phyloP scores from a whole-genome alignment of 2,113 vertebrate genomes.

The Sinocyclocheilus rhinocerous region DNA sequence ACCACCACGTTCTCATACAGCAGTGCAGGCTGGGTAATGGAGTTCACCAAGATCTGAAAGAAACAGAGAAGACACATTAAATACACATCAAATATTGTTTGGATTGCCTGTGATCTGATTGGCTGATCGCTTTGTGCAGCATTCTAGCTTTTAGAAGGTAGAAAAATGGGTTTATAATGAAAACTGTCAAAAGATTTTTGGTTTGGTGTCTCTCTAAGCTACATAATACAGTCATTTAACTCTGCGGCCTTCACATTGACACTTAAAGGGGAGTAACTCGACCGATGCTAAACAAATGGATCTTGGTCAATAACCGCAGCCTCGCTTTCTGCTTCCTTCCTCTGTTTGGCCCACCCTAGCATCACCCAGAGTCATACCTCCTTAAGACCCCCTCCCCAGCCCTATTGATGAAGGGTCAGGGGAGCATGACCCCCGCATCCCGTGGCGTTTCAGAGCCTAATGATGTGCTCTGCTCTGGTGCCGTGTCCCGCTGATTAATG shows the following conservation, averaged over 20 bases:
- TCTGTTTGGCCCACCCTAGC: background rate
- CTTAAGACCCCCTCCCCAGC: background rate
- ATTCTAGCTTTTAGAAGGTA: background rate
- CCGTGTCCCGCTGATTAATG: conserved; percentile 43
- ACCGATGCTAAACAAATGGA: conserved; percentile 6
- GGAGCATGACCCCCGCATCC: conserved; percentile 3
- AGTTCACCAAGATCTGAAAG: conserved; percentile 87
- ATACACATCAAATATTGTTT: background rate
- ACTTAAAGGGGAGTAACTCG: background rate
- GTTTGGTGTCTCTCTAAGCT: background rate
- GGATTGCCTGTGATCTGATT: background rate
- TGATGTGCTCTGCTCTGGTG: conserved; percentile 38
- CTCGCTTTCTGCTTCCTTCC: background rate
- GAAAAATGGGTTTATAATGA: background rate
- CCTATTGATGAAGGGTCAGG: conserved; percentile 22
- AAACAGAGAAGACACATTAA: background rate
- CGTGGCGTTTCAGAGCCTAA: conserved; percentile 35
- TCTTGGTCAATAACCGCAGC: background rate
- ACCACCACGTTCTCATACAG: conserved; percentile 89
- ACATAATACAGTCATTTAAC: conserved; percentile 19
- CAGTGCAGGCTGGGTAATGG: conserved; percentile 76
- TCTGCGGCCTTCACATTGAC: background rate
- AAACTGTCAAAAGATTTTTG: background rate
- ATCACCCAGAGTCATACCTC: background rate
- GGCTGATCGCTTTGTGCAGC: too few relatives aligned